Evolutionary conservation across 2,888 invertebrate genomes (phyloP).

Genomic region (Argyresthia albistria): DNA sequence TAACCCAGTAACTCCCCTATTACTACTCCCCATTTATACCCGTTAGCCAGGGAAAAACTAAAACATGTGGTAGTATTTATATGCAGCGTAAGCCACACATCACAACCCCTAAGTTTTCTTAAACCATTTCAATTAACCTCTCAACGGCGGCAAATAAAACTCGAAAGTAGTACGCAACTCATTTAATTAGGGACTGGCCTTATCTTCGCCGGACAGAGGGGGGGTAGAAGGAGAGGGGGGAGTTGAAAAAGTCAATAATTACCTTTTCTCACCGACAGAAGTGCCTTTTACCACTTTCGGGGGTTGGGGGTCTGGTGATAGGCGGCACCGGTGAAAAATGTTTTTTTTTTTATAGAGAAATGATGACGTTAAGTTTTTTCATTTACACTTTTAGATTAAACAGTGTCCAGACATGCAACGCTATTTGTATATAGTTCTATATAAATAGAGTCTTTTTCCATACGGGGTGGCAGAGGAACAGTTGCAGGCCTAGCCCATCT

Average conservation of each 20-base stretch:
- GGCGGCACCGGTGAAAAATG: neutral
- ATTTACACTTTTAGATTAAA: too few relatives aligned
- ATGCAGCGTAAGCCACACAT: too few relatives aligned
- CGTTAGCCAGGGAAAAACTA: too few relatives aligned
- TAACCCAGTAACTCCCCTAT: too few relatives aligned
- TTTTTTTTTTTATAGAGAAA: neutral
- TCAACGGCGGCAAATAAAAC: neutral
- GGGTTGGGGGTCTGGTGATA: neutral
- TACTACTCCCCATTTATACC: too few relatives aligned
- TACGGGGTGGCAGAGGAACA: too few relatives aligned
- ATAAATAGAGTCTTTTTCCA: too few relatives aligned
- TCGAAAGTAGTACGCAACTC: neutral
- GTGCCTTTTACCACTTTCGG: constrained; percentile 32
- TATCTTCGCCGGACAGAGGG: constrained; percentile 9
- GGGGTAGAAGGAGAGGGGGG: neutral
- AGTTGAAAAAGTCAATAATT: constrained; percentile 62
- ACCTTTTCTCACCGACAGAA: constrained; percentile 37
- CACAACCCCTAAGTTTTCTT: too few relatives aligned
- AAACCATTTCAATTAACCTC: neutral
- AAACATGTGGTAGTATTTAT: too few relatives aligned
- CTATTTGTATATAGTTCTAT: too few relatives aligned
- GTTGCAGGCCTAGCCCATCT: too few relatives aligned
- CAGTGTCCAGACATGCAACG: too few relatives aligned
- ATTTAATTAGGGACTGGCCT: constrained; percentile 8
- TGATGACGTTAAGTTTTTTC: neutral